Conservation (phyloP, 53 echinoderm and acorn worm species). For the Glandiceps talaboti region DNA sequence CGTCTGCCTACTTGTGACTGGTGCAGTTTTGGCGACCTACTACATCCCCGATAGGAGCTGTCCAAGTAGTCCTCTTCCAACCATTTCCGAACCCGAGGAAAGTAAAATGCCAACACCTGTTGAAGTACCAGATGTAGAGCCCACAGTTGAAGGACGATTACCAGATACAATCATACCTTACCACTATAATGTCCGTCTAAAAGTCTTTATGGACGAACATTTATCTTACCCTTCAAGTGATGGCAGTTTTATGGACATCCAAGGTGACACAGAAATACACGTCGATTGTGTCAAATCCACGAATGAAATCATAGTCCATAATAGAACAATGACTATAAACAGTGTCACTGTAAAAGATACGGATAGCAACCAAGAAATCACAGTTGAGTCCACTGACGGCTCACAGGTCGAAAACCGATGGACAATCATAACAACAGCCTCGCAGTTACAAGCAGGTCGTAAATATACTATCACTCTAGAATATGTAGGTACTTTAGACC, state of each 20-base stretch:
- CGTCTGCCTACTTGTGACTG: background rate
- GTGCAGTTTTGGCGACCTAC: background rate
- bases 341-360: background rate
- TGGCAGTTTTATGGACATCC: background rate
- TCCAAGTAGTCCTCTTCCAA: background rate
- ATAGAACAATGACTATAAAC: background rate
- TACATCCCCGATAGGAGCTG: background rate
- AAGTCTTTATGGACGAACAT: background rate
- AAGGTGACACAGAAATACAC: background rate
- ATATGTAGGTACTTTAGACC: background rate
- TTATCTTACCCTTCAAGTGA: no score
- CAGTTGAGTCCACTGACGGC: background rate
- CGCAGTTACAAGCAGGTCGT: background rate
- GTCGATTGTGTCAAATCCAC: background rate
- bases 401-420: background rate
- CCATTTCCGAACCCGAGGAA: background rate
- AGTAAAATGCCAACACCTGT: background rate
- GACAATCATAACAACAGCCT: background rate
- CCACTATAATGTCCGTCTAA: background rate
- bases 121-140: background rate
- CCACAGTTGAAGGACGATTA: background rate
- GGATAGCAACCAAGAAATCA: background rate
- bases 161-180: background rate
- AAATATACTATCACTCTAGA: background rate
- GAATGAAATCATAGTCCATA: background rate